Evolutionary conservation across 2,113 vertebrate genomes (phyloP).

Genomic region (Anarrhichthys ocellatus): DNA sequence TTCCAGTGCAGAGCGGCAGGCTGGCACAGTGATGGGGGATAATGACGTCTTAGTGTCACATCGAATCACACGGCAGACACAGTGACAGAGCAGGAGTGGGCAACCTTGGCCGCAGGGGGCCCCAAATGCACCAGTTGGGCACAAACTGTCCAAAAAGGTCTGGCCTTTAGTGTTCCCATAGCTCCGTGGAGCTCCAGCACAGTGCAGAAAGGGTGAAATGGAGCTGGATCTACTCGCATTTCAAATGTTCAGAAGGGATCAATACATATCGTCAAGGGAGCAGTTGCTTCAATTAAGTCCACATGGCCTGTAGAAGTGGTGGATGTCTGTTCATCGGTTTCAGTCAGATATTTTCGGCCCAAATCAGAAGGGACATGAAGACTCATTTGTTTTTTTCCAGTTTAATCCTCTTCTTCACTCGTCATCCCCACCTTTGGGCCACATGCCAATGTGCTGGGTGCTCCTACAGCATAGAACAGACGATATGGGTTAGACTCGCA

Average conservation of each 20-base stretch:
- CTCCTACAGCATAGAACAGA: conserved; percentile 64
- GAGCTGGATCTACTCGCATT: conserved; percentile 65
- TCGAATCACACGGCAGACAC: conserved; percentile 71
- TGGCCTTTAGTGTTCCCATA: conserved; percentile 74
- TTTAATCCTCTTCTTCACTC: conserved; percentile 66
- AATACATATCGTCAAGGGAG: conserved; percentile 61
- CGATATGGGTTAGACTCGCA: conserved; percentile 40
- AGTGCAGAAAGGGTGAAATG: conserved; percentile 63
- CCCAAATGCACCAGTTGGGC: conserved; percentile 52
- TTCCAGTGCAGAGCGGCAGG: conserved; percentile 76
- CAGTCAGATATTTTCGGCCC: conserved; percentile 58
- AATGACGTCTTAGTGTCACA: conserved; percentile 78
- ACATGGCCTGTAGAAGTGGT: conserved; percentile 36
- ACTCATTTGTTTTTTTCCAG: conserved; percentile 44
- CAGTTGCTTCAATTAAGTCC: conserved; percentile 63
- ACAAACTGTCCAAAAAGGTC: conserved; percentile 65
- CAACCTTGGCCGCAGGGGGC: conserved; percentile 21
- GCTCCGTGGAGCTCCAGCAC: conserved; percentile 65
- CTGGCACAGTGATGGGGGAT: conserved; percentile 81
- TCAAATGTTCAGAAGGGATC: conserved; percentile 72
- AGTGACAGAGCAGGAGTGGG: conserved; percentile 59
- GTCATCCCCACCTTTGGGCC: conserved; percentile 48
- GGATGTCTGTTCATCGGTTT: conserved; percentile 54
- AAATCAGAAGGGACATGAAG: conserved; percentile 56
- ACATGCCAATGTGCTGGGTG: conserved; percentile 61